Base-by-base conservation (phyloP, 1,140 invertebrate species). In the Drosophila erecta region DNA sequence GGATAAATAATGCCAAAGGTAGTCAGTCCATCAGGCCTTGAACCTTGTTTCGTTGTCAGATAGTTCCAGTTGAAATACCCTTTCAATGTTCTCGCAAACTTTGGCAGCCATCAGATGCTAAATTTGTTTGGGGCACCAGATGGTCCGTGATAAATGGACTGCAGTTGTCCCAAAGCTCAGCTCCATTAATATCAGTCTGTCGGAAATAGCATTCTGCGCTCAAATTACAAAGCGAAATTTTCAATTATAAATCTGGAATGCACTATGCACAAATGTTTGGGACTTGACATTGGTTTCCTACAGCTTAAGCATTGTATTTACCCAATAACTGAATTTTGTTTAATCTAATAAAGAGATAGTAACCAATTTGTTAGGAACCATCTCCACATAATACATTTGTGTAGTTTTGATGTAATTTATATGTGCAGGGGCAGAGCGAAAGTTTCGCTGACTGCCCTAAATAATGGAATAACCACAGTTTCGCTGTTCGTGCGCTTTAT, bases 1-100 rank as follows among this genome's bases (percentile, higher is more conserved):
- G 35, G 43, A 54, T 57, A 59, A 44, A 49, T 27, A 56, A 47
- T 11, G 37, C 14, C 22, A 58, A 49, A 75, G 58, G 49, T 62
- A 57, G 44, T 61, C 71, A 33, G 33, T 75, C 51, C 49, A 30
- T 50, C 38, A 66, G 72, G 46, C 71, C 73, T 76, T 76, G 73
- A 76, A 76, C 72, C 66, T 62, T 51, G 24, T 41, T 24, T 40
- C 20, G 17, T n/a, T 69, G 24, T 14, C 41, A 38, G 43, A 24
- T 69, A 49, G 60, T 35, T 65, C 12, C 40, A 67, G 40, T 53
- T 20, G 51, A 44, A 43, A 43, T 43, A 40, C 60, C 30, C 60
- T 66, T 50, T 44, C 46, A 67, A 27, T 65, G 56, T 35, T 46
- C 12, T 11, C n/a, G 6, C 17, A 38, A 49, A 57, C n/a, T 49